A percentile compares a stretch with the other conserved stretches of the same genome.
These are phyloP conservation scores for Potamarius usumacintae DNA, from an alignment of 2,113 vertebrate genomes.

Conservation along the genomic window DNA sequence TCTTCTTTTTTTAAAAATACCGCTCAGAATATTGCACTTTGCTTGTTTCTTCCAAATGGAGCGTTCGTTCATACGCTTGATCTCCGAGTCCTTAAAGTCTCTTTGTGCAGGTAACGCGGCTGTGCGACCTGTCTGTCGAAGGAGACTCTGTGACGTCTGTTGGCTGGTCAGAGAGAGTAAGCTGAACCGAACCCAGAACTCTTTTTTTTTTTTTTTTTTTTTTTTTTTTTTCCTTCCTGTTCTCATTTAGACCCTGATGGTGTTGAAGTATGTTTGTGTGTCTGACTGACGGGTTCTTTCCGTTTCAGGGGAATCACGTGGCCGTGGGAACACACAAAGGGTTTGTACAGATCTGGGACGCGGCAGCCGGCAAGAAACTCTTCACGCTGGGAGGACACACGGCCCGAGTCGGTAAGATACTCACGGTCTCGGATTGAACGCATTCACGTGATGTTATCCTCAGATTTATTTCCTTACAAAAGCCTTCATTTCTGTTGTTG, in stretches of 20 bases:
- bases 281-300: not conserved
- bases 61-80: not conserved
- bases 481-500: not conserved
- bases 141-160: slow-evolving; percentile 97
- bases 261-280: not conserved
- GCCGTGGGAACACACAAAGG: slow-evolving; percentile 98
- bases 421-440: not conserved
- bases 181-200: slow-evolving; percentile 52
- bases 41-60: not conserved
- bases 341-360: slow-evolving; percentile 98
- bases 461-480: too few species aligned
- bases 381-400: slow-evolving; percentile 94
- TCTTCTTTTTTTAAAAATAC: not conserved
- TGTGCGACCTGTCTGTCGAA: slow-evolving; percentile 96
- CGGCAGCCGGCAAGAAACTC: slow-evolving; percentile 93
- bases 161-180: slow-evolving; percentile 96
- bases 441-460: not conserved
- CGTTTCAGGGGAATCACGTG: slow-evolving; percentile 88
- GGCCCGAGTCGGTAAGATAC: slow-evolving; percentile 88
- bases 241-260: not conserved
- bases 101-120: slow-evolving; percentile 84
- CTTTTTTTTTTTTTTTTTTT: too few species aligned
- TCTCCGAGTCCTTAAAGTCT: not conserved
- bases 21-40: not conserved
- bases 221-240: too few species aligned